These are phyloP conservation scores for Orchesella flavescens DNA, from an alignment of 2,888 invertebrate species.

Conservation along the genomic window DNA sequence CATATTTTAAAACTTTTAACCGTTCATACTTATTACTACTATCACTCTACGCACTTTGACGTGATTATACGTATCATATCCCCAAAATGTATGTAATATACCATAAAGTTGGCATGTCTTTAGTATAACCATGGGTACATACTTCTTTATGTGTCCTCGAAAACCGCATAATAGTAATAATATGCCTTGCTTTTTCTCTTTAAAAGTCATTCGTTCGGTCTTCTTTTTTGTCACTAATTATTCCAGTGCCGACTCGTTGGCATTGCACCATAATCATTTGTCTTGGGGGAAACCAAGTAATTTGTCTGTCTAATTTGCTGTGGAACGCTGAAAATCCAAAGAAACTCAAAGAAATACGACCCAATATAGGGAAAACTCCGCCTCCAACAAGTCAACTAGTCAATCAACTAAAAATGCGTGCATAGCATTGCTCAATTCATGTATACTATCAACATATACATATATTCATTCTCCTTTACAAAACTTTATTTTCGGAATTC, in stretches of 20 bases:
- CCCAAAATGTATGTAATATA: too few relatives aligned
- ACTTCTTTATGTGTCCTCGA: too few relatives aligned
- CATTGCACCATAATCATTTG: conserved; percentile 72
- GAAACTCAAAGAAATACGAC: conserved; percentile 67
- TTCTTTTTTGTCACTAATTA: conserved; percentile 68
- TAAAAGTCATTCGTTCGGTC: conserved; percentile 20
- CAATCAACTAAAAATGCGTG: conserved; percentile 51
- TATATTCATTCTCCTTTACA: not conserved
- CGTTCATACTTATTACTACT: too few relatives aligned
- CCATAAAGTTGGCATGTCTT: too few relatives aligned
- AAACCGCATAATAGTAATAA: too few relatives aligned
- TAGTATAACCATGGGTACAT: not conserved
- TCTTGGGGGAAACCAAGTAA: conserved; percentile 70
- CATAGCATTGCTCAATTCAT: not conserved
- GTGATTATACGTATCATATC: too few relatives aligned
- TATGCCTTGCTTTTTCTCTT: not conserved
- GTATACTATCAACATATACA: not conserved
- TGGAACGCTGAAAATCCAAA: conserved; percentile 68
- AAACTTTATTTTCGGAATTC: not conserved
- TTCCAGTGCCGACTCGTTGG: conserved; percentile 70
- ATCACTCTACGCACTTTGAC: too few relatives aligned
- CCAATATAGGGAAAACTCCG: conserved; percentile 60
- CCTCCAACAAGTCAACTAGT: conserved; percentile 61
- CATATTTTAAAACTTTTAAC: too few relatives aligned
- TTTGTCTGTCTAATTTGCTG: conserved; percentile 72